Base-by-base conservation (phyloP, 2,888 invertebrate species). In the Pogonocherus hispidulus region DNA sequence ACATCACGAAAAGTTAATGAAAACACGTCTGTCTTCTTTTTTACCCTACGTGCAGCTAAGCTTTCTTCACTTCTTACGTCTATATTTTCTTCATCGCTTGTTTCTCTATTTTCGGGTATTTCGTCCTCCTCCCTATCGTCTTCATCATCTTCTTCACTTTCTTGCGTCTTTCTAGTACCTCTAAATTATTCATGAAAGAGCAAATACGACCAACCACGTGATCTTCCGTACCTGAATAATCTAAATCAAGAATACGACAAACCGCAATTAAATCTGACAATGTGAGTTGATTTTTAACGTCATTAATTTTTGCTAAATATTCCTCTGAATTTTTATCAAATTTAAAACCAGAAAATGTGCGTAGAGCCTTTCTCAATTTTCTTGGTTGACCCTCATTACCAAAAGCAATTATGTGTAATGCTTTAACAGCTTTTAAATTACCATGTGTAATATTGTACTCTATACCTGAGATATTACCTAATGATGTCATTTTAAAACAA, bases 221-320 rank as follows among this genome's bases (percentile, higher is more conserved):
- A 9, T 63, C 65, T n/a, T 69, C 41, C 27, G 27, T n/a, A 8
- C 55, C 66, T n/a, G 27, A 18, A 49, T 71, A 64, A 35, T 71
- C 59, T 35, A 71, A 51, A 66, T 63, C 57, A 32, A 72, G 49
- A 19, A 73, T 54, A 57, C 71, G 27, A 56, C 71, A 70, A 16
- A 69, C 52, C 16, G 64, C 49, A 59, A 73, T 66, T 19, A 69
- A 46, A 63, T 73, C 69, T 19, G 19, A 14, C 23, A 71, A 46
- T 19, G 52, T 8, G 4, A 67, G 49, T 22, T n/a, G n/a, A n/a
- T 16, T 41, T 49, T 47, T 56, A 23, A 68, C 59, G 8, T 70
- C 59, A 6, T 49, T 22, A 20, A 69, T 6, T 66, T 70, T 68
- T 18, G 9, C 22, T 55, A 41, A n/a, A n/a, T n/a, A 65, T 37